Evolutionary conservation across 2,797 vertebrate species (phyloP), one percentile per base, ranked within the genome.

Genomic region (Halcyon chelicuti): DNA sequence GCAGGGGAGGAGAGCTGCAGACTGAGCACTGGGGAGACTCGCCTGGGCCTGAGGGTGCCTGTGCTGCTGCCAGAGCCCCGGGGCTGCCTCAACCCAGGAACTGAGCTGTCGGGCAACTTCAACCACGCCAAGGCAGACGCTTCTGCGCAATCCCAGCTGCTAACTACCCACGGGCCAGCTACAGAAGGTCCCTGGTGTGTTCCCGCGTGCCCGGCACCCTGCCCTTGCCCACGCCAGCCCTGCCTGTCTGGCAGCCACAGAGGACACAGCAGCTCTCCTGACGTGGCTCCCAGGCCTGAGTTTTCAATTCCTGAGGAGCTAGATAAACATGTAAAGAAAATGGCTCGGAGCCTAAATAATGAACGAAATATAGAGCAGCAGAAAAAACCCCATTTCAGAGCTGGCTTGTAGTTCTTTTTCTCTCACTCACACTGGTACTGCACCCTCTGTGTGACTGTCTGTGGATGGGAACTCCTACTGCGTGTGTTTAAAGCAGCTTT

Each of bases 41-140:
- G 2, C 21, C 31, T 11, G 39, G 37, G 26, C 5, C 33, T 11
- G 47, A 18, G 26, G 6, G 25, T 21, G 15, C 20, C 57, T 21
- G 9, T 0, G 1, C 28, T 68, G 65, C 57, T 7, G 7, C 9
- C 46, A 1, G 29, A 40, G 37, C 60, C 54, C 44, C 2, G 1
- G 25, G 31, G 55, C 65, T 49, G 33, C 44, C 58, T 19, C 21
- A 47, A 31, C 37, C 57, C 70, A 31, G 71, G 16, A 16, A 12
- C 0, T 2, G 51, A 26, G 9, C 55, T 25, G 21, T n/a, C 0
- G 2, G 65, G 76, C n/a, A 31, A 22, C 47, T 51, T 15, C 13
- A 33, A 33, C 14, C 49, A 26, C 3, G 31, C 63, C 26, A 57
- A 33, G 67, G 26, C 37, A 76, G 60, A 49, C 14, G 52, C 44